A percentile compares a stretch with the other conserved stretches of the same genome.
Conservation (phyloP, 2,113 vertebrate genomes). For the Columba janthina region DNA sequence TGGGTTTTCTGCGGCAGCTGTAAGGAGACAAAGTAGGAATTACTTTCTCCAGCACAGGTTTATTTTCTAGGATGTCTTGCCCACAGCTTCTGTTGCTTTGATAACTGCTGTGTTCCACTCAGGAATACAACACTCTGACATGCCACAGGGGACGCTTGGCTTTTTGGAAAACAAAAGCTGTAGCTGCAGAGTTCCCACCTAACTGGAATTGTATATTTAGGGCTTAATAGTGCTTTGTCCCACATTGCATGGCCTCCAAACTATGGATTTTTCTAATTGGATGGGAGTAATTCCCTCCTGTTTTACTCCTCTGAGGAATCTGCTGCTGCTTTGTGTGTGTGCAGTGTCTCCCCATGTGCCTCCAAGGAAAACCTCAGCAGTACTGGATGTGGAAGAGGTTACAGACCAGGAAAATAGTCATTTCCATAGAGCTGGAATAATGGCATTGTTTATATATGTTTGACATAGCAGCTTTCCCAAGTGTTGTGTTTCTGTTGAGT, state of each 20-base stretch:
- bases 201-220: background rate
- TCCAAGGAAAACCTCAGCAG: background rate
- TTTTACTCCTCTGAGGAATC: background rate
- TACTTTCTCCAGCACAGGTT: background rate
- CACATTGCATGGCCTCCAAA: background rate
- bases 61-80: background rate
- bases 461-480: background rate
- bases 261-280: background rate
- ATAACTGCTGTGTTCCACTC: accelerated
- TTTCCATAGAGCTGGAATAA: background rate
- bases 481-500: background rate
- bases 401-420: background rate
- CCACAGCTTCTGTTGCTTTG: background rate
- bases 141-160: background rate
- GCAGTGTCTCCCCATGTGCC: background rate
- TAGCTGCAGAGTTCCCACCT: background rate
- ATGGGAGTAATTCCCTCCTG: background rate
- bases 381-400: background rate
- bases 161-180: background rate
- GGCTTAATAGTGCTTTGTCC: background rate
- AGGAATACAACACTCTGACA: background rate
- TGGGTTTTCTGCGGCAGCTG: background rate
- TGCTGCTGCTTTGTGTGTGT: background rate
- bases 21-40: background rate
- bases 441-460: background rate